A percentile compares a stretch with the other conserved stretches of the same genome.
phyloP scores from a whole-genome alignment of 2,888 invertebrate species.

The Epinotia ramella region DNA sequence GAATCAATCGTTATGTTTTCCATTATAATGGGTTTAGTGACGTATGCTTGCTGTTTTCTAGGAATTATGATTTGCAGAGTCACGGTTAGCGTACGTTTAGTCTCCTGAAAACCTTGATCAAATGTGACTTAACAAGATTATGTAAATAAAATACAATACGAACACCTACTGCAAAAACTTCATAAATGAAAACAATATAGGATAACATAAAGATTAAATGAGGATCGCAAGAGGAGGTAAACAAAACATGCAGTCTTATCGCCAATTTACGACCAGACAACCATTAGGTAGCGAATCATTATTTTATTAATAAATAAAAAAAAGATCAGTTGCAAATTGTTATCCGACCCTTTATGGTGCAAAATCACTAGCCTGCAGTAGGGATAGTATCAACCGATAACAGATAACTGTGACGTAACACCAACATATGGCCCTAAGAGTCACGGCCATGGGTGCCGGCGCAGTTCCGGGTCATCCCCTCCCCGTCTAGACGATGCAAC shows the following conservation, averaged over 20 bases:
- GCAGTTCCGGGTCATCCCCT: slow-evolving; percentile 77
- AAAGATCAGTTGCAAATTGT: not conserved
- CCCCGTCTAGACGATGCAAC: slow-evolving; percentile 70
- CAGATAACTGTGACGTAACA: slow-evolving; percentile 27
- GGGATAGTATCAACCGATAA: slow-evolving; percentile 13
- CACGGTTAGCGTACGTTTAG: not conserved
- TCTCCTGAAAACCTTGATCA: not conserved
- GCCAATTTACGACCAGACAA: slow-evolving; percentile 13
- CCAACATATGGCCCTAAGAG: slow-evolving; percentile 49
- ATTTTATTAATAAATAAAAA: not conserved
- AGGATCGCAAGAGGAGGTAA: slow-evolving; percentile 7
- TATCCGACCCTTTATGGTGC: not conserved
- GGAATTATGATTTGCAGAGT: not conserved
- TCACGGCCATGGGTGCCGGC: slow-evolving; percentile 67
- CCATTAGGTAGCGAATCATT: not conserved
- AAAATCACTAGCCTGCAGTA: not conserved
- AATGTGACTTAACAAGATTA: not conserved
- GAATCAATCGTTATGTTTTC: slow-evolving; percentile 2
- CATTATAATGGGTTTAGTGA: not conserved
- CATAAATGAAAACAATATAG: slow-evolving; percentile 1
- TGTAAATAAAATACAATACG: not conserved
- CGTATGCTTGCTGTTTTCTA: not conserved
- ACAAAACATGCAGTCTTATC: slow-evolving; percentile 15
- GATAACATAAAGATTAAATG: not conserved
- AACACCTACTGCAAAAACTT: not conserved